phyloP scores from a whole-genome alignment of 1,140 invertebrate genomes.

The Forficula auricularia region DNA sequence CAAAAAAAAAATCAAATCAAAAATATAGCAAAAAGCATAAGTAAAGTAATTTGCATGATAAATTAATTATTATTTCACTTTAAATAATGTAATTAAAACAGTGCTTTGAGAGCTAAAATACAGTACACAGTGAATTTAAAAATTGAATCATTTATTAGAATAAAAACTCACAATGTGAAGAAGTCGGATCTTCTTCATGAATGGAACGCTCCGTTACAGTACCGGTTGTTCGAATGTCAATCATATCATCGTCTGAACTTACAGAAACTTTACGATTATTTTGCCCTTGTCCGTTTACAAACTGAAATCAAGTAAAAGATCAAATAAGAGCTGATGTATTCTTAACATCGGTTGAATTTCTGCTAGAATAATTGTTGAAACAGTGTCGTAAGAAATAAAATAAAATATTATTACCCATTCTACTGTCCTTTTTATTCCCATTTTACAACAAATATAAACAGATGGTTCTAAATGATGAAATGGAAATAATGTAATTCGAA shows the following conservation, averaged over 20 bases:
- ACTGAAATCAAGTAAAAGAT: conserved; percentile 7
- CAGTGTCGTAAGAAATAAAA: not conserved
- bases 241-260: conserved; percentile 44
- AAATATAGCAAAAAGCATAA: not conserved
- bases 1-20: conserved; percentile 1
- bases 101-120: conserved; percentile 2
- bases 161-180: conserved; percentile 15
- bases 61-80: conserved; percentile 9
- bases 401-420: not conserved
- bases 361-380: not conserved
- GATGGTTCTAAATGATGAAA: conserved; percentile 14
- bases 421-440: conserved; percentile 3
- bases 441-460: conserved; percentile 5
- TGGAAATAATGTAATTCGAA: conserved; percentile 7
- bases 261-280: conserved; percentile 20
- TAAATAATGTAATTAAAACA: conserved; percentile 12
- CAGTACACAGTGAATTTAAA: not conserved
- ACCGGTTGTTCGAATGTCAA: conserved; percentile 38
- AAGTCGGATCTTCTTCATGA: conserved; percentile 22
- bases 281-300: conserved; percentile 10
- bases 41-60: not conserved
- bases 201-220: conserved; percentile 25
- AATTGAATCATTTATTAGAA: conserved; percentile 2
- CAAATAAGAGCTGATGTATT: not conserved
- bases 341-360: not conserved